Conservation (phyloP, 2,113 vertebrate species). For the Hydrochoerus hydrochaeris region DNA sequence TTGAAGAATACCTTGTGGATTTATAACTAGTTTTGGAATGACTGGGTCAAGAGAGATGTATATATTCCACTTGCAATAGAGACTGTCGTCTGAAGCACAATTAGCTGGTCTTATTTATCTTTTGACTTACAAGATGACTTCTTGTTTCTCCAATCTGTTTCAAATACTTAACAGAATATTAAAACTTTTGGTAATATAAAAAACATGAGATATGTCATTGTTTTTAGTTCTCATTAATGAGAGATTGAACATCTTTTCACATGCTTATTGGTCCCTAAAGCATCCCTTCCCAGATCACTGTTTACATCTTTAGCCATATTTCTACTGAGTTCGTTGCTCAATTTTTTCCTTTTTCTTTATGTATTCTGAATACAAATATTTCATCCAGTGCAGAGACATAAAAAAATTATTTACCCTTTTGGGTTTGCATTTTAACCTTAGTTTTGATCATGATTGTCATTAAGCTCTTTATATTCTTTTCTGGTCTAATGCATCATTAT, state of each 20-base stretch:
- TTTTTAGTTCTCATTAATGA: background rate
- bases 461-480: background rate
- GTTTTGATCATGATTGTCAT: background rate
- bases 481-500: constrained; percentile 2
- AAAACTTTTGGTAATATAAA: background rate
- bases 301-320: background rate
- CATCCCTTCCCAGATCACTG: background rate
- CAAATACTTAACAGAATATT: background rate
- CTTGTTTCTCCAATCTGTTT: background rate
- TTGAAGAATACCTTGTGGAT: background rate
- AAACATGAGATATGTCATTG: background rate
- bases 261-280: background rate
- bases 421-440: background rate
- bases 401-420: background rate
- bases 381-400: background rate
- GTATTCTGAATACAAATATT: constrained; percentile 24
- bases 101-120: background rate
- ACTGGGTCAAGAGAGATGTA: background rate
- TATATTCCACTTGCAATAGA: background rate
- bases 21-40: background rate
- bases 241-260: background rate
- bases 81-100: background rate
- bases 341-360: background rate
- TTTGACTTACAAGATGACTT: background rate
- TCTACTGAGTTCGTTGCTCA: background rate